phyloP scores from a whole-genome alignment of 2,797 vertebrate species.

The Catamblyrhynchus diadema region DNA sequence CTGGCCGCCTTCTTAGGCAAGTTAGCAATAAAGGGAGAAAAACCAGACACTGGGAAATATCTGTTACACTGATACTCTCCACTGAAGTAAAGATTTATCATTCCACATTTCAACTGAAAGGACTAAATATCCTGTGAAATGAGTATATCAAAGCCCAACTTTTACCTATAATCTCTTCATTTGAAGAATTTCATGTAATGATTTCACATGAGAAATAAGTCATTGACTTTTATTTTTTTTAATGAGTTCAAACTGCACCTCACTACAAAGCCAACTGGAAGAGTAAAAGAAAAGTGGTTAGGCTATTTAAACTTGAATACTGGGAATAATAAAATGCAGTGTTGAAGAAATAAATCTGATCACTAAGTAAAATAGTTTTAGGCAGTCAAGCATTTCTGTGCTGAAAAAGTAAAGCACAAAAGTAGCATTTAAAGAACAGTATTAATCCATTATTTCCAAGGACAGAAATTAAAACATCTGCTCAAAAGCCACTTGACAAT shows the following conservation, averaged over 20 bases:
- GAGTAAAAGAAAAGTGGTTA: background rate
- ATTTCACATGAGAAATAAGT: background rate
- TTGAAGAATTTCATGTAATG: background rate
- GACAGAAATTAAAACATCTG: background rate
- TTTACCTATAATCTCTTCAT: background rate
- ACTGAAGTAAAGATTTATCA: background rate
- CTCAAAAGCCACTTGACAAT: background rate
- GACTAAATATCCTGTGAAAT: background rate
- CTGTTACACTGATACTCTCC: background rate
- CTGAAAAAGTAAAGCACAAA: background rate
- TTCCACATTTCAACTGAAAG: background rate
- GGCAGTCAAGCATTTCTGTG: background rate
- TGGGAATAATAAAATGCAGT: background rate
- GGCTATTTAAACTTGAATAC: background rate
- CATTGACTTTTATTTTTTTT: background rate
- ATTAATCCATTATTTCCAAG: background rate
- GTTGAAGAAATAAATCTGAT: background rate
- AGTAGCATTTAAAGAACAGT: background rate
- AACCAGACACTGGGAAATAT: background rate
- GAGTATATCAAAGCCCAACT: background rate
- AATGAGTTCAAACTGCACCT: background rate
- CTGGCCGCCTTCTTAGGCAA: background rate
- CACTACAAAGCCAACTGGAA: background rate
- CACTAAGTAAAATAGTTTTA: background rate
- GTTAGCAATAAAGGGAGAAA: background rate